These are phyloP conservation scores for Hesperophylax magnus DNA, from an alignment of 1,140 invertebrate genomes.

Conservation along the genomic window DNA sequence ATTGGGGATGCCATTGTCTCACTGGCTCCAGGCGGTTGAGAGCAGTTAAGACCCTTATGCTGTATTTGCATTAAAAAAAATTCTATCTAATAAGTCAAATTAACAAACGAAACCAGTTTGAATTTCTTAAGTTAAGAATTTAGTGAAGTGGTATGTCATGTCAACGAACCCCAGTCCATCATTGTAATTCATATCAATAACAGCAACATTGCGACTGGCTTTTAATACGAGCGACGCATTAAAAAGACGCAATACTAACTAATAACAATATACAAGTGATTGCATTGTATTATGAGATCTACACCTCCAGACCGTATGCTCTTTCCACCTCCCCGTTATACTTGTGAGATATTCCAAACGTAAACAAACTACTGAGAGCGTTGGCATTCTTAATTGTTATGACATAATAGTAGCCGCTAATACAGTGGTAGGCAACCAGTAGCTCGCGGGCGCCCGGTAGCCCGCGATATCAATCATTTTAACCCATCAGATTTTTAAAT, in stretches of 20 bases:
- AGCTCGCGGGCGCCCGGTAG: too few relatives aligned
- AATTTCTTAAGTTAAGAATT: too few relatives aligned
- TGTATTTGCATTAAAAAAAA: too few relatives aligned
- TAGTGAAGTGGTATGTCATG: too few relatives aligned
- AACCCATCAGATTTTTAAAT: too few relatives aligned
- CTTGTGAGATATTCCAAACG: neutral
- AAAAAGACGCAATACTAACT: neutral
- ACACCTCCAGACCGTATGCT: neutral
- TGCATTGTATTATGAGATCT: neutral
- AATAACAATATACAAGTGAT: neutral
- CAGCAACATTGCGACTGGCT: neutral
- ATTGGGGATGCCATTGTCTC: too few relatives aligned
- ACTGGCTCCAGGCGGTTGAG: too few relatives aligned
- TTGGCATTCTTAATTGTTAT: slow-evolving; percentile 34
- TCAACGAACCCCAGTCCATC: too few relatives aligned
- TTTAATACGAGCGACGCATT: neutral
- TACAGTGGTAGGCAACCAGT: neutral
- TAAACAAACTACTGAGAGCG: slow-evolving; percentile 2
- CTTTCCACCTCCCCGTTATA: neutral
- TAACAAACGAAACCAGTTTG: too few relatives aligned
- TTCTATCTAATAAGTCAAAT: too few relatives aligned
- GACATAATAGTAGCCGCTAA: slow-evolving; percentile 12
- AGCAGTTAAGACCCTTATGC: too few relatives aligned
- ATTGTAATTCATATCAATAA: neutral
- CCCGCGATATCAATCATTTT: too few relatives aligned